These are phyloP conservation scores for Dryobota labecula DNA, from an alignment of 2,888 invertebrate species.

Conservation along the genomic window DNA sequence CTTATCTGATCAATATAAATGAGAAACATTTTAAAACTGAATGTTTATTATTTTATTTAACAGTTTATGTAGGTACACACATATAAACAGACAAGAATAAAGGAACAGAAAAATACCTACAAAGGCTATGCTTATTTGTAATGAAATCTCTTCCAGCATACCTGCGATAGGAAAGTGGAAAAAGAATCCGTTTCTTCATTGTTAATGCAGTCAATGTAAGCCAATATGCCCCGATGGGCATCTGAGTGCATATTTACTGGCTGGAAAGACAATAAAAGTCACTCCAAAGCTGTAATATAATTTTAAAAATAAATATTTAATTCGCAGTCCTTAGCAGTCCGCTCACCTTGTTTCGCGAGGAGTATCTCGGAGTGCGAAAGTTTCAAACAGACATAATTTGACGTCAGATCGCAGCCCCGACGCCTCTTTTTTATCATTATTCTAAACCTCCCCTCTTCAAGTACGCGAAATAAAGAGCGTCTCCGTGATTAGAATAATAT, in stretches of 20 bases:
- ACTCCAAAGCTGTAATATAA: conserved; percentile 14
- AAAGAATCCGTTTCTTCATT: neutral
- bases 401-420: conserved; percentile 52
- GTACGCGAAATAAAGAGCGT: conserved; percentile 61
- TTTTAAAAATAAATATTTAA: conserved; percentile 40
- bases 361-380: conserved; percentile 37
- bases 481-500: conserved; percentile 68
- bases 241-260: neutral
- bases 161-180: no score
- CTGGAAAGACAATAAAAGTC: conserved; percentile 29
- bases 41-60: no score
- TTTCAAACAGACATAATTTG: conserved; percentile 61
- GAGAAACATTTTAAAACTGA: neutral
- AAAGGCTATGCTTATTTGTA: no score
- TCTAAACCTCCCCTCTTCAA: conserved; percentile 58
- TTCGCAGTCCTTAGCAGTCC: conserved; percentile 1
- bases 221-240: neutral
- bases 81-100: no score
- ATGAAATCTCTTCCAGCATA: no score
- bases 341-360: conserved; percentile 25
- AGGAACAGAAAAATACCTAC: no score
- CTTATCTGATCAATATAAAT: neutral
- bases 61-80: no score
- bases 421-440: conserved; percentile 66
- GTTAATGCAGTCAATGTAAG: neutral